These are phyloP conservation scores for Brachycybe producta DNA, from an alignment of 2,888 invertebrate species.

Conservation along the genomic window DNA sequence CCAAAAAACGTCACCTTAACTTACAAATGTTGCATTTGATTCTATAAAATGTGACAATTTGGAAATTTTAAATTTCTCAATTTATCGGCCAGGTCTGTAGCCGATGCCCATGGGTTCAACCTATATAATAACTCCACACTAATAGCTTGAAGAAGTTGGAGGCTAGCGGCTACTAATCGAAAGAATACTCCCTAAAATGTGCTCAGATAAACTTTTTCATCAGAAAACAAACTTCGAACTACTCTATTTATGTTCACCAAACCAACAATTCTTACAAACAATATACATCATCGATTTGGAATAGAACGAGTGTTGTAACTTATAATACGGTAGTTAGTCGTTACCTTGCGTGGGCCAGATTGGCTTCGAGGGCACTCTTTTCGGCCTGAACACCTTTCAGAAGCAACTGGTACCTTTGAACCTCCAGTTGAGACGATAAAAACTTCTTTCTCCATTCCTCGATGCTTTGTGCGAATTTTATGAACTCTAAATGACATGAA, in stretches of 20 bases:
- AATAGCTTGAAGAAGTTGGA: background rate
- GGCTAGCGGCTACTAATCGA: too few relatives aligned
- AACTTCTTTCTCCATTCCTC: constrained; percentile 57
- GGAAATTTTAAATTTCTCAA: too few relatives aligned
- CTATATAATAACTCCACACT: background rate
- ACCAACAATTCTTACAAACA: too few relatives aligned
- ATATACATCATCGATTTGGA: too few relatives aligned
- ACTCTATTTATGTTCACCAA: too few relatives aligned
- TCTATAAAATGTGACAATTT: too few relatives aligned
- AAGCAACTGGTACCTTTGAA: constrained; percentile 45
- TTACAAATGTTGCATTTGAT: background rate
- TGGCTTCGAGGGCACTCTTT: constrained; percentile 60
- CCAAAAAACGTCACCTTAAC: background rate
- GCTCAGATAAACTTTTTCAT: too few relatives aligned
- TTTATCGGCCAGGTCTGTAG: too few relatives aligned
- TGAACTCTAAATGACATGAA: constrained; percentile 45
- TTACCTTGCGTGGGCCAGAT: constrained; percentile 62
- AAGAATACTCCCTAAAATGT: too few relatives aligned
- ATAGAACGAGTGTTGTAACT: background rate
- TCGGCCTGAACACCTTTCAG: constrained; percentile 43
- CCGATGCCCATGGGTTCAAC: too few relatives aligned
- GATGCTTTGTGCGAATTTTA: constrained; percentile 56
- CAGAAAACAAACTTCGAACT: too few relatives aligned
- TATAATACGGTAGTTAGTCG: background rate
- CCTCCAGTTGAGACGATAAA: constrained; percentile 54